These are phyloP conservation scores for Eremobia ochroleuca DNA, from an alignment of 2,888 invertebrate species.

Conservation along the genomic window DNA sequence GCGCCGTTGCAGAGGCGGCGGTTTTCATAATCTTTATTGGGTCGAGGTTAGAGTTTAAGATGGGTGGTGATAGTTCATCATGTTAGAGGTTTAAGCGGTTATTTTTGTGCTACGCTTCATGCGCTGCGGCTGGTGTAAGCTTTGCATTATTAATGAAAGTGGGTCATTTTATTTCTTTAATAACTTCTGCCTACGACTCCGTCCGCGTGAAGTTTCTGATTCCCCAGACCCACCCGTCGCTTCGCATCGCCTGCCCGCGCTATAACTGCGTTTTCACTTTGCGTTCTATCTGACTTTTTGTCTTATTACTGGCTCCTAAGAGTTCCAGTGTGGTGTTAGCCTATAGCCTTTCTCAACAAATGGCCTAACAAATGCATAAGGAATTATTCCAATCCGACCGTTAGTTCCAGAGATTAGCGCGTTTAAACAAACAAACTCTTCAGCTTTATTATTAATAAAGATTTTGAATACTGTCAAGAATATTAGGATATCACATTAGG, in stretches of 20 bases:
- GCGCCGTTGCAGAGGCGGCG: constrained; percentile 45
- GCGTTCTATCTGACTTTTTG: background rate
- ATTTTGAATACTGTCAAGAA: background rate
- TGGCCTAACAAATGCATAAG: background rate
- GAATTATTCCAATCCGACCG: background rate
- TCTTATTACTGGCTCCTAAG: background rate
- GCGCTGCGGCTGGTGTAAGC: background rate
- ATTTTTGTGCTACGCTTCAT: constrained; percentile 24
- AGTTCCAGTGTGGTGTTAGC: background rate
- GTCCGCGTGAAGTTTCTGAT: background rate
- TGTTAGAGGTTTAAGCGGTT: constrained; percentile 15
- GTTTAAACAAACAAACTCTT: background rate
- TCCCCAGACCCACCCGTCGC: background rate
- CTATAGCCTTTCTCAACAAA: background rate
- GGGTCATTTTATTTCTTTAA: background rate
- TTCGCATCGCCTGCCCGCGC: background rate
- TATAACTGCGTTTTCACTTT: background rate
- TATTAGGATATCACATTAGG: background rate
- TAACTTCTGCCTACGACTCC: background rate
- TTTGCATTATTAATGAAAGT: background rate
- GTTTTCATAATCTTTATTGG: constrained; percentile 64
- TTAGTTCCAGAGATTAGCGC: background rate
- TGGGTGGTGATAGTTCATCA: constrained; percentile 59
- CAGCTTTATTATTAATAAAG: background rate
- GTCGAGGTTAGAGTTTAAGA: constrained; percentile 62